Conservation (phyloP, 2,113 vertebrate species). For the Lampris megalopsis region DNA sequence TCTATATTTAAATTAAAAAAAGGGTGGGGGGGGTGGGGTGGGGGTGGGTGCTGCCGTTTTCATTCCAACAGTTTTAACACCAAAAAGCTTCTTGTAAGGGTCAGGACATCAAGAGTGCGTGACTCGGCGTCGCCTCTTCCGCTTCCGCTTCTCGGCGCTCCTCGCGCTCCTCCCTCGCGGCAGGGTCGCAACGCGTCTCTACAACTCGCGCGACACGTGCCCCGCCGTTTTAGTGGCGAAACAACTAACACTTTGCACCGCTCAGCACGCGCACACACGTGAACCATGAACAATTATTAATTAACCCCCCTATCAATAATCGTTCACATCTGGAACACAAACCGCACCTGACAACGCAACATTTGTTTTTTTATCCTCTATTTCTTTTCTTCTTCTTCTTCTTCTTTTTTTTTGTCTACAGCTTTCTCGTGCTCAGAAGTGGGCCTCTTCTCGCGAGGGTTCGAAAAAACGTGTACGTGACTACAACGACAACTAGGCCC, state of each 20-base stretch:
- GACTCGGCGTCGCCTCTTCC: no score
- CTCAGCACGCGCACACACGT: conserved; percentile 68
- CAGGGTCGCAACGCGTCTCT: conserved; percentile 41
- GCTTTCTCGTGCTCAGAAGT: conserved; percentile 56
- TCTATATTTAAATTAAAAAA: no score
- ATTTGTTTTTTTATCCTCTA: conserved; percentile 44
- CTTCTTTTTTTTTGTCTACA: conserved; percentile 44
- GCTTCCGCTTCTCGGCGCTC: no score
- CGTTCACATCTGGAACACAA: conserved; percentile 72
- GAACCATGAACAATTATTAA: conserved; percentile 78
- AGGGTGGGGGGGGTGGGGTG: no score
- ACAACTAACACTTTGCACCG: conserved; percentile 65
- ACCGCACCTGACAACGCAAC: conserved; percentile 72
- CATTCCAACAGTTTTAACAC: no score
- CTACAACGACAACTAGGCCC: conserved; percentile 75
- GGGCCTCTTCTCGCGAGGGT: conserved; percentile 55
- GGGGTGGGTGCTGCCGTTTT: no score
- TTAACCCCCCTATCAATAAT: conserved; percentile 74
- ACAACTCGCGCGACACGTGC: conserved; percentile 36
- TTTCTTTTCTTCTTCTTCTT: conserved; percentile 22
- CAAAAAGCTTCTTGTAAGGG: no score
- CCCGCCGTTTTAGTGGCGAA: conserved; percentile 55
- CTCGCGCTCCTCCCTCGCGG: not conserved
- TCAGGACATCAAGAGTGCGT: no score
- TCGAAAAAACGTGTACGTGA: conserved; percentile 67